Base-by-base conservation (phyloP, 2,888 invertebrate species). In the Eugnorisma glareosa region DNA sequence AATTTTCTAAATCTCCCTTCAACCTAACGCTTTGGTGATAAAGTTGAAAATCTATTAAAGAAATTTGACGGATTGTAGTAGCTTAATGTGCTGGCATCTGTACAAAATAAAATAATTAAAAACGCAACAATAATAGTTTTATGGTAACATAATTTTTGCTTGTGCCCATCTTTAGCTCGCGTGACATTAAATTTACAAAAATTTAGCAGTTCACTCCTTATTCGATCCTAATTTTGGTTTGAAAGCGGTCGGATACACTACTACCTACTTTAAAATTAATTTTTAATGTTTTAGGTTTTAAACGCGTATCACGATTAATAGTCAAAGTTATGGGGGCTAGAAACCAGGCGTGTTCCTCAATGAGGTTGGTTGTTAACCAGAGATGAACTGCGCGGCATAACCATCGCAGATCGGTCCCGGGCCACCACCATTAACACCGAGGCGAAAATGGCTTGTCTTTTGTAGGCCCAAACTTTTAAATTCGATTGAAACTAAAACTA, bases 101-200 rank as follows among this genome's bases (percentile, higher is more conserved):
- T 48, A 75, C 10, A 67, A 75, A 80, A 28, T n/a, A 13, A 63
- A 73, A 71, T 45, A 72, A 68, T 67, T 28, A 28, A 43, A 45
- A 57, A 21, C 21, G 45, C 37, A 68, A 75, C 68, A 73, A 40
- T 75, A 54, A 59, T 51, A 51, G 40, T 37, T 67, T 51, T 70
- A 28, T 71, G 77, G 28, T 73, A 89, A 89, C 89, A 88, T 86
- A 88, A 84, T 89, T 89, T 89, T 88, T 88, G 88, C 88, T 85
- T 82, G 28, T 82, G 77, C 75, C 88, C 84, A 82, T 69, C 81
- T 66, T 63, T 57, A 79, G 74, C 75, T 73, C 80, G 77, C 79
- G 51, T 71, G 67, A 31, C 63, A 51, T 21, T 61, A 61, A 73
- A 81, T 68, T 71, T 82, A 82, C 73, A 74, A 59, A 68, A 68